These are phyloP conservation scores for Aphidoletes aphidimyza DNA, from an alignment of 2,888 invertebrate genomes.

Conservation along the genomic window DNA sequence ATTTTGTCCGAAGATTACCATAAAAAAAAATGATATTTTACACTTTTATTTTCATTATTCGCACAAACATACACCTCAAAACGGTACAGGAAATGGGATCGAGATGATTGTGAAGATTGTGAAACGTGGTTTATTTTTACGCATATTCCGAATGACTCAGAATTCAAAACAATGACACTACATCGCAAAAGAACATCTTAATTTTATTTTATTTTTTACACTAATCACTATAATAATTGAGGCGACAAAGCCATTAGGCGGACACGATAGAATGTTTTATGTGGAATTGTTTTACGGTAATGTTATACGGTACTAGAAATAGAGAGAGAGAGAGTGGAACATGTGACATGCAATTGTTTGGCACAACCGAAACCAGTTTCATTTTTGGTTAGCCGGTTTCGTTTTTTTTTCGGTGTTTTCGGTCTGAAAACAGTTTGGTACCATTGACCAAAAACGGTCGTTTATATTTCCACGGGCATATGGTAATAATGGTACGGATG, in stretches of 20 bases:
- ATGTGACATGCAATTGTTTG: conserved; percentile 24
- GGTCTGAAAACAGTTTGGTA: too few species aligned
- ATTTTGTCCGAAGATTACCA: too few species aligned
- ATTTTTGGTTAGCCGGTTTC: conserved; percentile 11
- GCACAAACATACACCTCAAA: too few species aligned
- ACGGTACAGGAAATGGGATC: too few species aligned
- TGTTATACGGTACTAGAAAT: not conserved
- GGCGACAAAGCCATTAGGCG: not conserved
- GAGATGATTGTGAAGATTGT: too few species aligned
- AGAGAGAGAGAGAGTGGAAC: not conserved
- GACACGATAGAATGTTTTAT: not conserved
- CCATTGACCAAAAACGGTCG: not conserved
- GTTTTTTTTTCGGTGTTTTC: not conserved
- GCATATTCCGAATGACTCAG: too few species aligned
- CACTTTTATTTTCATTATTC: too few species aligned
- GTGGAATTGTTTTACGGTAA: not conserved
- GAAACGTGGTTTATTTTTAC: too few species aligned
- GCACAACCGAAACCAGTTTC: not conserved
- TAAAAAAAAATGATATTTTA: too few species aligned
- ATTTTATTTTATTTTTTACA: not conserved
- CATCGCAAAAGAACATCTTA: not conserved
- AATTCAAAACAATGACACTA: not conserved
- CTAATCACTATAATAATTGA: not conserved
- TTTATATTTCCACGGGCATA: not conserved
- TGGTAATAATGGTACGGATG: not conserved